Evolutionary conservation across 2,797 vertebrate species (phyloP), one percentile per base, ranked within the genome.

Genomic region (Crocodylus rhombifer): DNA sequence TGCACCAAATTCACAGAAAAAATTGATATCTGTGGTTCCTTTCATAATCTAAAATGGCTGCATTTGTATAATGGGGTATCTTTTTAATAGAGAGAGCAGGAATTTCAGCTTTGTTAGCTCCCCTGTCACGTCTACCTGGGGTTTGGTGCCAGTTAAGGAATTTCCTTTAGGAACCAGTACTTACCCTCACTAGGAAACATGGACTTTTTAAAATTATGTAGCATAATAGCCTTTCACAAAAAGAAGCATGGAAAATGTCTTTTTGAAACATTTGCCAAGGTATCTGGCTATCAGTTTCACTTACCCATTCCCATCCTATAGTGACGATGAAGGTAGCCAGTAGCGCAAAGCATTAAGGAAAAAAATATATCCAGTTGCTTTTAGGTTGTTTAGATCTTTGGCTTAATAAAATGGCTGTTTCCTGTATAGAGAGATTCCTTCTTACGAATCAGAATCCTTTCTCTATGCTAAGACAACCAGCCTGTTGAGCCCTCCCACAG

Each of bases 281-380:
- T 64, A 74, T 14, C 18, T 6, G 4, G 25, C 51, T 77, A 6
- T 10, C 12, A 21, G 26, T 65, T 86, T 56, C 2, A 6, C 60
- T 78, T 85, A 75, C 63, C 60, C 28, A 23, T 21, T 74, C 21
- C 3, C 14, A 18, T 10, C 1, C 36, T 0, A 0, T 51, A 73
- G 13, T 73, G 69, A 73, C 69, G 51, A 51, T 51, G 36, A 25
- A 25, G 36, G 25, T 73, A 51, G 42, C 42, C 42, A 51, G 10
- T 51, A 26, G 23, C 26, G 69, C 23, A 73, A 26, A 73, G 23
- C 51, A 26, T 23, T 42, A 42, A 51, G 36, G 69, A 7, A 73
- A 36, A 73, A 73, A 73, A 51, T 73, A 36, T 73, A 42, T 73
- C 36, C 23, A 15, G 69, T 73, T 42, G 23, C 36, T 51, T 73